Base-by-base conservation (phyloP, 1,140 invertebrate genomes). In the Drosophila rhopaloa region DNA sequence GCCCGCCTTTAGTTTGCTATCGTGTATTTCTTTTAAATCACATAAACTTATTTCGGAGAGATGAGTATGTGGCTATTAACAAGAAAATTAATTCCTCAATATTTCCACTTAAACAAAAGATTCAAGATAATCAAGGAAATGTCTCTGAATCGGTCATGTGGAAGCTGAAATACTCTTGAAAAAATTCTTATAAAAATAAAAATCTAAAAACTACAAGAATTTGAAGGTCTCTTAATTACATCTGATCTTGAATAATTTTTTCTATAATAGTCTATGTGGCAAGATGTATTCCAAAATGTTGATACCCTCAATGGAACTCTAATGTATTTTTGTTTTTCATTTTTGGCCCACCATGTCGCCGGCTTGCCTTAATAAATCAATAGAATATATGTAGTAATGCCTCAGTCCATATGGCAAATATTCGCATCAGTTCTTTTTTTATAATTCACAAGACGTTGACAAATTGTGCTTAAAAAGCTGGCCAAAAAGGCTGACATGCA, bases 51-150 rank as follows among this genome's bases (percentile, higher is more conserved):
- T 76, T 72, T 43, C n/a, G 54, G 51, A 61, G 44, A 59, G 54
- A 72, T 88, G 75, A 82, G 44, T 81, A 71, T 81, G 48, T 37
- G 74, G 38, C 75, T 72, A 88, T 86, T 86, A 88, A 73, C 82
- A 82, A 38, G 66, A 71, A 82, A 79, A 79, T 84, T 76, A 82
- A 88, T 65, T 70, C 37, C 38, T 19, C 43, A 53, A 78, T 58
- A 71, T 66, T 80, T 81, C 51, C 65, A 71, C 37, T 63, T 71
- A 35, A 80, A 66, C 40, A 76, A 59, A 57, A 43, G 27, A 41
- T 4, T 24, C 40, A 47, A 37, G 10, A 60, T 55, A 53, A 53
- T 56, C 37, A 55, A 56, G 65, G 16, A 56, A 51, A 38, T 41
- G 10, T 3, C 14, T 4, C 11, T 6, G 9, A 32, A 29, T 11